Evolutionary conservation across 2,888 invertebrate species (phyloP).

Genomic region (Prosapia bicincta): DNA sequence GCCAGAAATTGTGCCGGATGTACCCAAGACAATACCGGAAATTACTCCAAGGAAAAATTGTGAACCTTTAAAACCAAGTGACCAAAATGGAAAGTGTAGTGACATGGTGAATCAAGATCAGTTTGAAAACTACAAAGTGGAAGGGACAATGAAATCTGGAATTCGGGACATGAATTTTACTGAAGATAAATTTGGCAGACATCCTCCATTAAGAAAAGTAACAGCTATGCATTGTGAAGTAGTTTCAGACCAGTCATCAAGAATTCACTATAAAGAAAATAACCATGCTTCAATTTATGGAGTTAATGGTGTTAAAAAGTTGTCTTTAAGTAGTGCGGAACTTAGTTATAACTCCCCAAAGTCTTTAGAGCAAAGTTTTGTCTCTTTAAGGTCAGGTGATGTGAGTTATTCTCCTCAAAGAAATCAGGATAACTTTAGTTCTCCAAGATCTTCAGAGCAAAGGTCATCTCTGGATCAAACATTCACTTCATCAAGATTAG

Average conservation of each 20-base stretch:
- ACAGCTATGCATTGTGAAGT: constrained; percentile 35
- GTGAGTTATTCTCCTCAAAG: constrained; percentile 13
- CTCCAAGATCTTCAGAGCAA: constrained; percentile 10
- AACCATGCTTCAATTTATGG: constrained; percentile 19
- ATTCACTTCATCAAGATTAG: constrained; percentile 9
- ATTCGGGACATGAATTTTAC: constrained; percentile 15
- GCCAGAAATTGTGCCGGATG: constrained; percentile 24
- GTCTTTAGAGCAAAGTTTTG: constrained; percentile 18
- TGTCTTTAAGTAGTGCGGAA: constrained; percentile 23
- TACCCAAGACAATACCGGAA: not conserved
- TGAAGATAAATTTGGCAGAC: constrained; percentile 35
- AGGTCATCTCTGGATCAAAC: constrained; percentile 12
- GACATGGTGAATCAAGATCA: not conserved
- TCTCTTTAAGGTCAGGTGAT: constrained; percentile 17
- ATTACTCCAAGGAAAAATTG: not conserved
- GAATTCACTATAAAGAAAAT: constrained; percentile 15
- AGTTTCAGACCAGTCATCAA: constrained; percentile 19
- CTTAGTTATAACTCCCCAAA: constrained; percentile 14
- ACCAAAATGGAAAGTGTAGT: constrained; percentile 19
- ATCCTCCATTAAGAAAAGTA: constrained; percentile 35
- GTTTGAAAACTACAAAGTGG: constrained; percentile 25
- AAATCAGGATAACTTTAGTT: constrained; percentile 13
- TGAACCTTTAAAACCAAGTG: constrained; percentile 13
- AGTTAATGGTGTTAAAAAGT: constrained; percentile 22
- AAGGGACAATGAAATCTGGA: constrained; percentile 28